Percentiles rank a stretch among this genome's conserved stretches.
phyloP scores from a whole-genome alignment of 53 echinoderm and acorn worm species.

The Apostichopus leukothele region DNA sequence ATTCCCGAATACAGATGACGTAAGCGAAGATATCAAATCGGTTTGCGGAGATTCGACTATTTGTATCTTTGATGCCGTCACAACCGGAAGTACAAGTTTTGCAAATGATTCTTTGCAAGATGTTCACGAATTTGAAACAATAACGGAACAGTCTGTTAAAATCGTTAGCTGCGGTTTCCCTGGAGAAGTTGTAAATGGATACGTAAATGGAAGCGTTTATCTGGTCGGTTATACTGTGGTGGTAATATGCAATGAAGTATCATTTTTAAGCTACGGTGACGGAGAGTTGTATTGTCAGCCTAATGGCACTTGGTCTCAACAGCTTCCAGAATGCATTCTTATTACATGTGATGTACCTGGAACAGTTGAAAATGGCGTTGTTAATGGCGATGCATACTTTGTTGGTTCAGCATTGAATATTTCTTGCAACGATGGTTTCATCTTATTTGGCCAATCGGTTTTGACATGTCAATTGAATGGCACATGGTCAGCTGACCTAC shows the following conservation, averaged over 20 bases:
- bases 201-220: background rate
- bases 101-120: constrained; percentile 55
- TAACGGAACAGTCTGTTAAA: constrained; percentile 53
- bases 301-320: constrained; percentile 2
- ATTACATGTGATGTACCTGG: background rate
- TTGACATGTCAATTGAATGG: background rate
- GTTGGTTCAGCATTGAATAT: background rate
- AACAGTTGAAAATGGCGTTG: background rate
- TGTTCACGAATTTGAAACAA: background rate
- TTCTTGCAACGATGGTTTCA: constrained; percentile 12
- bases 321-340: constrained; percentile 6
- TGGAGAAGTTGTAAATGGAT: constrained; percentile 51
- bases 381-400: background rate
- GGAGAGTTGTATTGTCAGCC: background rate
- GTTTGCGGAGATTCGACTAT: constrained; percentile 56
- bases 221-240: background rate
- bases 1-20: constrained; percentile 45
- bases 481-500: constrained; percentile 10
- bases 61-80: constrained; percentile 53
- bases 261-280: background rate
- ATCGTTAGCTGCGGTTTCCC: constrained; percentile 63
- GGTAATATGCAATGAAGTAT: constrained; percentile 10
- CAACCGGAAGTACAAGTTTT: constrained; percentile 51
- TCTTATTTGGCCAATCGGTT: background rate
- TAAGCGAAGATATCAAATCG: constrained; percentile 56